phyloP scores from a whole-genome alignment of 2,888 invertebrate species.

The Barypeithes pellucidus region DNA sequence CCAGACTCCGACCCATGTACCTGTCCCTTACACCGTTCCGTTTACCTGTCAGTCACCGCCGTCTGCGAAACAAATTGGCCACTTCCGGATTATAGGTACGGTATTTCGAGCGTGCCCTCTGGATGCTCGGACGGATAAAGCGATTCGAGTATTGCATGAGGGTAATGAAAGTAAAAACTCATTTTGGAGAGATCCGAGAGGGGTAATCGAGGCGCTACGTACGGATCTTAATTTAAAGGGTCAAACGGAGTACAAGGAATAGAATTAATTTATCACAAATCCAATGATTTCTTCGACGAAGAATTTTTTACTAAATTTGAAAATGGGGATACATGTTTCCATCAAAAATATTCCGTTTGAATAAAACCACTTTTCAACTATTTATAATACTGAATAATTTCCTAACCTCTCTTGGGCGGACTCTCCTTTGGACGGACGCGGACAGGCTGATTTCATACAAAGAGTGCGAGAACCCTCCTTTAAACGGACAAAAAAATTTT shows the following conservation, averaged over 20 bases:
- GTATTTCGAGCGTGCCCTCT: constrained; percentile 30
- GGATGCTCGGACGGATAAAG: constrained; percentile 24
- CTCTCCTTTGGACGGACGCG: too few species aligned
- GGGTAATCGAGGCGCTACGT: too few species aligned
- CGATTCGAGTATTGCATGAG: constrained; percentile 31
- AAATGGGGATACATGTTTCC: too few species aligned
- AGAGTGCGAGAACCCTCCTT: too few species aligned
- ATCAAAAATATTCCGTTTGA: too few species aligned
- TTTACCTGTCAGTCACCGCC: constrained; percentile 48
- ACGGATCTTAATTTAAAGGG: neutral
- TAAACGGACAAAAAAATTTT: too few species aligned
- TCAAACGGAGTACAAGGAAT: neutral
- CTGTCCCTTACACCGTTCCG: constrained; percentile 39
- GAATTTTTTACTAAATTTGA: too few species aligned
- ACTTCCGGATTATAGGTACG: constrained; percentile 44
- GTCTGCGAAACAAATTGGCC: constrained; percentile 48
- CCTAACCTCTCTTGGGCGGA: too few species aligned
- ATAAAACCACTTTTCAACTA: too few species aligned
- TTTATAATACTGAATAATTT: too few species aligned
- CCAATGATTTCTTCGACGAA: too few species aligned
- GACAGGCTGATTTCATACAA: too few species aligned
- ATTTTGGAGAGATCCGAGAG: neutral
- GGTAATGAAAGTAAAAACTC: constrained; percentile 32
- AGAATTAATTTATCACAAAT: neutral
- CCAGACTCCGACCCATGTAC: constrained; percentile 33